Evolutionary conservation across 2,888 invertebrate genomes (phyloP), one percentile per base, ranked within the genome.

Genomic region (Exephanes ischioxanthus): DNA sequence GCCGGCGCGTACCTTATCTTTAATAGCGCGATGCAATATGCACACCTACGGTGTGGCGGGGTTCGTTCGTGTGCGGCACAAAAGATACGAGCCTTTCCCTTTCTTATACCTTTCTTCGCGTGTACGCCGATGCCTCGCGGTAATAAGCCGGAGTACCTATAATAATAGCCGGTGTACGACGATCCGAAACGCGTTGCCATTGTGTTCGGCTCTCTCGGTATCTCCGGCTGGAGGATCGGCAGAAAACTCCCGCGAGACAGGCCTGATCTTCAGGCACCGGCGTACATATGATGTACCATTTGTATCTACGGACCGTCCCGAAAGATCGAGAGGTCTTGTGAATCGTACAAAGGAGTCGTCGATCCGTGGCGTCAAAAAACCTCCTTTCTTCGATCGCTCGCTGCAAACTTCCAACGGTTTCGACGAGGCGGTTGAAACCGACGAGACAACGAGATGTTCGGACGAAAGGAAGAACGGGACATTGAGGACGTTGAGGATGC

Each of bases 271-370:
- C 79, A 51, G 51, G 66, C 67, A 58, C 45, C 16, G 19, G 37
- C n/a, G 45, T 70, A 66, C 63, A 33, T 55, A 11, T 48, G 16
- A 22, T 14, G 16, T 19, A 70, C 9, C 16, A 75, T 26, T n/a
- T n/a, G 26, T 30, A 19, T 30, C 70, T 33, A 48, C 19, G 58
- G 11, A 55, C 19, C 77, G 76, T 53, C n/a, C 67, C 45, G 66
- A 71, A 66, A 82, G 78, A 78, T 80, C 67, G 61, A 67, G 55
- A 72, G 67, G 67, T 51, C 48, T 72, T 41, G 63, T 68, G 77
- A 83, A 85, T 75, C 77, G 76, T 76, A 85, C 85, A 85, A 85
- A 80, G 76, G 85, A 67, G 37, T 82, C 79, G 41, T 76, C 79
- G 67, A 76, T 78, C 75, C 85, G 71, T 82, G 76, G 82, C 75